Conservation (phyloP, 1,140 invertebrate genomes). For the Helicoverpa zea region DNA sequence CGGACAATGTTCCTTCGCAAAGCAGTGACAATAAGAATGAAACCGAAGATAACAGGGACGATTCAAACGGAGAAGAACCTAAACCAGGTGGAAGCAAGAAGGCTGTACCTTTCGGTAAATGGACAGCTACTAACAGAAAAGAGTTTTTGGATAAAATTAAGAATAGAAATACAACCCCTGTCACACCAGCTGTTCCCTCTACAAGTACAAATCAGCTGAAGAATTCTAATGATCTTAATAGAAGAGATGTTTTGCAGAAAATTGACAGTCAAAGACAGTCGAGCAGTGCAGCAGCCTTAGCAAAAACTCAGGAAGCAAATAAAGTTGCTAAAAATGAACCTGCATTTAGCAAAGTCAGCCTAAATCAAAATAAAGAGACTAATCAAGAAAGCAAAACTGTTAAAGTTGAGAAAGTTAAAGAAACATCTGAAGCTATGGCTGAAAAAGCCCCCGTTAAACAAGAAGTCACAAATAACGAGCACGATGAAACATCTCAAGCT, state of each 20-base stretch:
- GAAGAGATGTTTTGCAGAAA: slow-evolving; percentile 79
- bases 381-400: slow-evolving; percentile 52
- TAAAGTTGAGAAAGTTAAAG: slow-evolving; percentile 47
- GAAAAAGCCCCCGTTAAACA: slow-evolving; percentile 54
- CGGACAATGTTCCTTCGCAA: slow-evolving; percentile 2
- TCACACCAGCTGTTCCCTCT: slow-evolving; percentile 60
- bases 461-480: slow-evolving; percentile 50
- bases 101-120: slow-evolving; percentile 82
- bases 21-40: slow-evolving; percentile 41
- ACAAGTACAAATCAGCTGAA: slow-evolving; percentile 81
- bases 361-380: slow-evolving; percentile 34
- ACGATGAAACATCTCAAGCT: slow-evolving; percentile 26
- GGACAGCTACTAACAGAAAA: slow-evolving; percentile 82
- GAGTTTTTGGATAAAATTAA: slow-evolving; percentile 83
- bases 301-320: slow-evolving; percentile 66
- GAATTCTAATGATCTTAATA: slow-evolving; percentile 82
- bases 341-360: slow-evolving; percentile 67
- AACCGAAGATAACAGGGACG: slow-evolving; percentile 55
- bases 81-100: slow-evolving; percentile 60
- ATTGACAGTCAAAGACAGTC: slow-evolving; percentile 80
- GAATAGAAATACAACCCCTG: slow-evolving; percentile 58
- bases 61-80: slow-evolving; percentile 53
- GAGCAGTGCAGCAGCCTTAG: slow-evolving; percentile 54
- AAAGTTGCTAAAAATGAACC: slow-evolving; percentile 68
- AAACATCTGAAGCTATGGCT: slow-evolving; percentile 53